phyloP scores from a whole-genome alignment of 2,113 vertebrate genomes.

The Egretta garzetta region DNA sequence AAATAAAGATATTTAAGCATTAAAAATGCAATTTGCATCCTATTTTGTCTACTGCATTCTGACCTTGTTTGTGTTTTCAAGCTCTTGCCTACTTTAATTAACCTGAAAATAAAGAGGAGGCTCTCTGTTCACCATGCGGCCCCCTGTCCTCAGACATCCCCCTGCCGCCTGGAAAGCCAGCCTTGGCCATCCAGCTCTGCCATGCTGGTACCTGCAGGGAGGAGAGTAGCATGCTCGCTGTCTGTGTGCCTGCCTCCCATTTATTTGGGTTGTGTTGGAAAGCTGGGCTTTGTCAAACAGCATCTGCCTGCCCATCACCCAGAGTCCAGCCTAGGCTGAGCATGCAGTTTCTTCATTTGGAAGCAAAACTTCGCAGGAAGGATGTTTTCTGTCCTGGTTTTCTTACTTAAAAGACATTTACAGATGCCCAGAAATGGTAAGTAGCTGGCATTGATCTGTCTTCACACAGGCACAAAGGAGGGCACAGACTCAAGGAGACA shows the following conservation, averaged over 20 bases:
- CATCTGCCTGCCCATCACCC: background rate
- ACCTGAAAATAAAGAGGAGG: background rate
- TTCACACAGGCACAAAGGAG: background rate
- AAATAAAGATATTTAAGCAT: background rate
- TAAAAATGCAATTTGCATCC: background rate
- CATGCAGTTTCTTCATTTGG: background rate
- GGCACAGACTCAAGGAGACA: background rate
- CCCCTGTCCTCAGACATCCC: background rate
- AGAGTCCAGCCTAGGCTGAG: background rate
- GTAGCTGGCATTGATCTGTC: background rate
- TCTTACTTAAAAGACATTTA: background rate
- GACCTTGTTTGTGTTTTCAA: background rate
- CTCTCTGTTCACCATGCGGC: rapidly evolving
- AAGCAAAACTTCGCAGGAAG: background rate
- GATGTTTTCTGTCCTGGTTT: rapidly evolving
- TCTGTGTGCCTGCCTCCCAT: background rate
- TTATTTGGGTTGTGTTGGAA: background rate
- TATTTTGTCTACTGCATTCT: background rate
- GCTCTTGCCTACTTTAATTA: background rate
- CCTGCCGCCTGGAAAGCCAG: background rate
- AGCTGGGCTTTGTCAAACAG: background rate
- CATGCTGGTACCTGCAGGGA: background rate
- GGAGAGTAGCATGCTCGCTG: rapidly evolving
- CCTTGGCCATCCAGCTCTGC: background rate
- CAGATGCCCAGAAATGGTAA: background rate